phyloP scores from a whole-genome alignment of 2,888 invertebrate species.

The Drosophila rellima region DNA sequence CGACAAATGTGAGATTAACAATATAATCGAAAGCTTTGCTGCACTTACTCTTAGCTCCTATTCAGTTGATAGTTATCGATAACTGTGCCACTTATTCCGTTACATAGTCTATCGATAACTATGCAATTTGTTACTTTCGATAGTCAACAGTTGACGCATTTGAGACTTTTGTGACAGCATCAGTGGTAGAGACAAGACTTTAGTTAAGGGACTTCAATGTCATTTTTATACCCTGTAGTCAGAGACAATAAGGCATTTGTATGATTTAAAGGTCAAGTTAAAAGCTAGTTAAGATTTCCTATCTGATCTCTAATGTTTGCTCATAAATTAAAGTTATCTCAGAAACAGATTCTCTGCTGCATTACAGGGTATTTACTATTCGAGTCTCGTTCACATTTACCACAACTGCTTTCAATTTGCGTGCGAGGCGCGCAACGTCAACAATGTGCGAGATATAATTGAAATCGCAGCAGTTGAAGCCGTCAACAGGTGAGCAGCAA shows the following conservation, averaged over 20 bases:
- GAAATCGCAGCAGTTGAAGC: slow-evolving; percentile 57
- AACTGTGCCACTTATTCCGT: too few relatives aligned
- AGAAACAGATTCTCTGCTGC: not conserved
- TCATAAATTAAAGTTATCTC: too few relatives aligned
- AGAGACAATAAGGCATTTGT: not conserved
- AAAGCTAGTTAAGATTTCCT: not conserved
- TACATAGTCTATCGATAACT: not conserved
- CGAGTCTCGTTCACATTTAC: not conserved
- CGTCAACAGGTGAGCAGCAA: slow-evolving; percentile 39
- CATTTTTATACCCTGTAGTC: not conserved
- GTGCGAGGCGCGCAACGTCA: slow-evolving; percentile 51
- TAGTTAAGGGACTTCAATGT: not conserved
- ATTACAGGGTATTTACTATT: slow-evolving; percentile 13
- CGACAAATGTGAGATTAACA: too few relatives aligned
- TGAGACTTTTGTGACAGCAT: not conserved
- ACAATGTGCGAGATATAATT: slow-evolving; percentile 69
- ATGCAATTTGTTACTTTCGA: not conserved
- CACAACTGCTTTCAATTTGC: slow-evolving; percentile 53
- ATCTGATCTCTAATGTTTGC: not conserved
- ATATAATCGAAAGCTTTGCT: too few relatives aligned
- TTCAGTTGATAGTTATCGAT: too few relatives aligned
- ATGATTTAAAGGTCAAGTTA: not conserved
- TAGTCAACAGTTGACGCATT: not conserved
- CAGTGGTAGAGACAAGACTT: not conserved
- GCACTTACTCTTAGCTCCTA: too few relatives aligned